Percentiles rank a stretch among this genome's conserved stretches.
Evolutionary conservation across 2,113 vertebrate species (phyloP).

Genomic region (Rhabdornis inornatus): DNA sequence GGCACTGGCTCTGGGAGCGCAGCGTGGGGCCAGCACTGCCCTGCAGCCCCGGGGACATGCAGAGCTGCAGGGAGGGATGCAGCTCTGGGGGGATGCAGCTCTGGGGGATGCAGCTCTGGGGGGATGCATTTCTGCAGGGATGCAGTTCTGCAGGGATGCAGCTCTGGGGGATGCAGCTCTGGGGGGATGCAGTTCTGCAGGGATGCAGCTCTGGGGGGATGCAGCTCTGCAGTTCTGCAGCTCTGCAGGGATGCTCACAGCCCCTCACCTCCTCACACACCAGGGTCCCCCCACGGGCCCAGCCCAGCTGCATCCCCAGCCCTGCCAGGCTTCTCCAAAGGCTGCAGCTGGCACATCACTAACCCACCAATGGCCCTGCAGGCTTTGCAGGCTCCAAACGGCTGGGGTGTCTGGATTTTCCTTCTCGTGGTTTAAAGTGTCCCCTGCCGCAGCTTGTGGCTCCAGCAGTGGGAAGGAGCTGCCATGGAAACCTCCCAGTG

Average conservation of each 20-base stretch:
- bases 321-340: rapidly evolving
- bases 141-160: too few species aligned
- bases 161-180: too few species aligned
- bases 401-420: neutral
- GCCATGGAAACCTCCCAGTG: slow-evolving; percentile 68
- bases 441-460: slow-evolving; percentile 16
- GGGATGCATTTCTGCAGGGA: too few species aligned
- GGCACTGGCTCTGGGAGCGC: neutral
- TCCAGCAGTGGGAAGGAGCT: slow-evolving; percentile 59
- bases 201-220: too few species aligned
- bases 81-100: too few species aligned
- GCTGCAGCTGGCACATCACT: neutral
- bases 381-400: neutral
- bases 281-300: neutral
- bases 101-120: too few species aligned
- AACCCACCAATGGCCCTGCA: neutral
- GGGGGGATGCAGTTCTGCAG: too few species aligned
- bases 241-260: neutral
- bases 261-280: neutral
- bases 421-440: slow-evolving; percentile 11
- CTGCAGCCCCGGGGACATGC: neutral
- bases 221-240: neutral
- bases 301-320: neutral
- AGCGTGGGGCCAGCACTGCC: too few species aligned
- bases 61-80: neutral